phyloP scores from a whole-genome alignment of 2,888 invertebrate genomes.

The Drosophila helvetica region DNA sequence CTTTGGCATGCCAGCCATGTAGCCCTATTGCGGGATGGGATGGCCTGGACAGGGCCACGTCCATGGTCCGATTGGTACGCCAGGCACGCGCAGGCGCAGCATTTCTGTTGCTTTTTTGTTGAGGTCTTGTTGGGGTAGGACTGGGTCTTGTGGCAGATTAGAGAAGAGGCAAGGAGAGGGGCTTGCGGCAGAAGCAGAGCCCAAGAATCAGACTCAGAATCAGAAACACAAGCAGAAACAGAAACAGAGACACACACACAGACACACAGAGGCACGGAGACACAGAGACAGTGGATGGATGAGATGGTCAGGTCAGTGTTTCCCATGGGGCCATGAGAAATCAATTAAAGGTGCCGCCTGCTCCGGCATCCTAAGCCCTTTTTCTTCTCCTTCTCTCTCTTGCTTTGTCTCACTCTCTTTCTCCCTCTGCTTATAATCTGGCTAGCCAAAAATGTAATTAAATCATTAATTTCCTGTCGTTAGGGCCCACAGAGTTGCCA shows the following conservation, averaged over 20 bases:
- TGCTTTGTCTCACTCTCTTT: neutral
- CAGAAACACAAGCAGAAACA: neutral
- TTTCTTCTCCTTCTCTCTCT: neutral
- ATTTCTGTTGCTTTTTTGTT: constrained; percentile 43
- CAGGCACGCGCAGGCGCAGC: constrained; percentile 72
- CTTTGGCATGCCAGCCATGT: constrained; percentile 58
- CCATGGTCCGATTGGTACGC: neutral
- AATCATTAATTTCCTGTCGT: constrained; percentile 75
- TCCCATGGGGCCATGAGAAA: constrained; percentile 65
- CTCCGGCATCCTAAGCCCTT: constrained; percentile 5
- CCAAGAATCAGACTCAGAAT: neutral
- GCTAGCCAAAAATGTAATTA: constrained; percentile 55
- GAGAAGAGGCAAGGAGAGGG: neutral
- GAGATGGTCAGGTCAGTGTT: constrained; percentile 46
- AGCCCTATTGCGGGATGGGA: neutral
- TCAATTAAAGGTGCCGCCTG: constrained; percentile 61
- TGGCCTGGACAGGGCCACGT: neutral
- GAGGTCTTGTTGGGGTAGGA: constrained; percentile 64
- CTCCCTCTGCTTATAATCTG: constrained; percentile 8
- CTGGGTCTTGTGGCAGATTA: constrained; percentile 28
- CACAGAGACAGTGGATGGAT: neutral
- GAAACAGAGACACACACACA: neutral
- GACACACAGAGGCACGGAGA: no score
- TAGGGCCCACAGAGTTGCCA: constrained; percentile 46
- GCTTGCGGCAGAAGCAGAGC: neutral